Percentiles rank a stretch among this genome's conserved stretches.
Evolutionary conservation across 2,797 vertebrate genomes (phyloP).

Genomic region (Gorsachius magnificus): DNA sequence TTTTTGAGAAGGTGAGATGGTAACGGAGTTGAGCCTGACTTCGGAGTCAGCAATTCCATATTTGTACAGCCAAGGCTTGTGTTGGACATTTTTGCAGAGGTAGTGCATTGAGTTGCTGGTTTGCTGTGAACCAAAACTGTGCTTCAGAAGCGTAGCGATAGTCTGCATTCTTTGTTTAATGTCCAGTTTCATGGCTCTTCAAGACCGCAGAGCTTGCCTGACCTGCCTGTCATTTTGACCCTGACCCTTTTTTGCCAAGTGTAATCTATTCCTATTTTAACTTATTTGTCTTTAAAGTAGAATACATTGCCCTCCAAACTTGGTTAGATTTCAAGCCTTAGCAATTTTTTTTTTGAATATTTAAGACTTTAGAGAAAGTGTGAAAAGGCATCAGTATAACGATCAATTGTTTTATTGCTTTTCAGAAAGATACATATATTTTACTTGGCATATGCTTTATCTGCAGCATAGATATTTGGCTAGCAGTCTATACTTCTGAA

Average conservation of each 20-base stretch:
- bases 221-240: not conserved
- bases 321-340: not conserved
- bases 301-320: not conserved
- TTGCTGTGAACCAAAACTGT: not conserved
- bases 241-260: not conserved
- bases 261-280: not conserved
- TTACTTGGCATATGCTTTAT: not conserved
- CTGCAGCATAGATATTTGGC: not conserved
- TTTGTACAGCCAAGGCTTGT: not conserved
- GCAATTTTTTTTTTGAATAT: not conserved
- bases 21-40: not conserved
- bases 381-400: not conserved
- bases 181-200: not conserved
- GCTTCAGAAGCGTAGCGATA: not conserved
- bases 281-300: not conserved
- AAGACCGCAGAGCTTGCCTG: not conserved
- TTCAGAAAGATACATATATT: not conserved
- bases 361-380: not conserved
- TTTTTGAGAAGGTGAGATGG: not conserved
- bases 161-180: not conserved
- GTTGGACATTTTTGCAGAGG: not conserved
- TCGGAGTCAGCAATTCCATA: not conserved
- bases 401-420: not conserved
- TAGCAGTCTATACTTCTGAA: not conserved
- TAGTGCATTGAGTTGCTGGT: not conserved